Evolutionary conservation across 2,113 vertebrate species (phyloP).

Genomic region (Serilophus lunatus): DNA sequence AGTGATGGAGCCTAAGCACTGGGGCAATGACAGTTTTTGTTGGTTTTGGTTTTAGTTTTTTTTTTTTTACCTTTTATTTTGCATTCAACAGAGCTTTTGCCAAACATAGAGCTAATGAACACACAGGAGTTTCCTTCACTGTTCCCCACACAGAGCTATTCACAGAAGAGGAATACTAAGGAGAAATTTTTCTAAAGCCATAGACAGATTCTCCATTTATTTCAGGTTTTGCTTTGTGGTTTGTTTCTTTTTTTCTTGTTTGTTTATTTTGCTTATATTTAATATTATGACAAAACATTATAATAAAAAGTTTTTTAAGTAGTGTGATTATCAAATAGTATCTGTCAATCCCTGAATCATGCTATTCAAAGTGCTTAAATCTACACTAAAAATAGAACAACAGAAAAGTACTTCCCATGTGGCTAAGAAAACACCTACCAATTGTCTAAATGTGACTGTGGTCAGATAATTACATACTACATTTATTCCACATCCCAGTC

Average conservation of each 20-base stretch:
- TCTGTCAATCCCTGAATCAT: conserved; percentile 79
- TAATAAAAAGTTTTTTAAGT: conserved; percentile 62
- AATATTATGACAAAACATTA: conserved; percentile 66
- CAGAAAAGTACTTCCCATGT: conserved; percentile 60
- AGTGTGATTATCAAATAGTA: conserved; percentile 74
- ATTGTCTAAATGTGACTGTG: conserved; percentile 48
- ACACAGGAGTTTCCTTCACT: conserved; percentile 60
- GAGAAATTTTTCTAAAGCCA: conserved; percentile 64
- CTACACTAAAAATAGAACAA: conserved; percentile 72
- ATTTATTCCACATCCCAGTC: conserved; percentile 55
- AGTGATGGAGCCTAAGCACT: conserved; percentile 66
- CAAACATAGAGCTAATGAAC: conserved; percentile 63
- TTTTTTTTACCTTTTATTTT: conserved; percentile 69
- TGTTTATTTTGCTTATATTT: conserved; percentile 12
- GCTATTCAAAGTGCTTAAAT: conserved; percentile 81
- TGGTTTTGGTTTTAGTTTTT: background rate
- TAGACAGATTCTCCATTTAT: conserved; percentile 48
- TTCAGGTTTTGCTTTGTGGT: background rate
- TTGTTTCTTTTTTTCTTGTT: background rate
- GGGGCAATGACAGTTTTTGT: conserved; percentile 39
- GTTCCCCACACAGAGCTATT: conserved; percentile 64
- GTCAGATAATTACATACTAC: conserved; percentile 52
- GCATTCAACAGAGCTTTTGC: conserved; percentile 65
- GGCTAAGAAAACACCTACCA: conserved; percentile 59
- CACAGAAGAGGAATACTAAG: conserved; percentile 52